phyloP scores from a whole-genome alignment of 2,797 vertebrate species.

The Chrosomus eos region DNA sequence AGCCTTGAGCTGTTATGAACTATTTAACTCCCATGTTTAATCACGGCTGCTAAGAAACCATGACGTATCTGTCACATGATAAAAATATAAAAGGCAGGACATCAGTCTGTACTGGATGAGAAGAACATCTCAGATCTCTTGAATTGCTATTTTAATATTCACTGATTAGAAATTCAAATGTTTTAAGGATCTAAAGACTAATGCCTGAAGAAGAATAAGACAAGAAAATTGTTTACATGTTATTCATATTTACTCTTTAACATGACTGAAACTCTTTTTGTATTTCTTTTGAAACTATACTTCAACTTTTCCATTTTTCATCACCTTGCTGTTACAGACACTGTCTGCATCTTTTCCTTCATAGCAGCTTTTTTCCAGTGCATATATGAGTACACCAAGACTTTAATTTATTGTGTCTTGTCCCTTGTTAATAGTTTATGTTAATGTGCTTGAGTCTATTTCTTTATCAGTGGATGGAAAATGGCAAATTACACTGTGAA shows the following conservation, averaged over 20 bases:
- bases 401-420: background rate
- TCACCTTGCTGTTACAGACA: background rate
- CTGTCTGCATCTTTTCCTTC: constrained; percentile 27
- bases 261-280: constrained; percentile 28
- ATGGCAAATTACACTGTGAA: constrained; percentile 51
- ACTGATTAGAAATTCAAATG: background rate
- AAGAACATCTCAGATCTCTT: background rate
- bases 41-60: background rate
- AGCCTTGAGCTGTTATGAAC: background rate
- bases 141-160: background rate
- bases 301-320: background rate
- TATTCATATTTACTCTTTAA: background rate
- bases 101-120: background rate
- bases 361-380: constrained; percentile 14
- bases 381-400: background rate
- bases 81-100: constrained; percentile 13
- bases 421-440: background rate
- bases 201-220: background rate
- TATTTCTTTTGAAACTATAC: background rate
- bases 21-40: background rate
- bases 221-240: background rate
- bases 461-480: background rate
- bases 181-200: background rate
- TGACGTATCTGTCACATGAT: background rate
- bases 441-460: background rate